Conservation (phyloP, 2,888 invertebrate species). For the Galeruca laticollis region DNA sequence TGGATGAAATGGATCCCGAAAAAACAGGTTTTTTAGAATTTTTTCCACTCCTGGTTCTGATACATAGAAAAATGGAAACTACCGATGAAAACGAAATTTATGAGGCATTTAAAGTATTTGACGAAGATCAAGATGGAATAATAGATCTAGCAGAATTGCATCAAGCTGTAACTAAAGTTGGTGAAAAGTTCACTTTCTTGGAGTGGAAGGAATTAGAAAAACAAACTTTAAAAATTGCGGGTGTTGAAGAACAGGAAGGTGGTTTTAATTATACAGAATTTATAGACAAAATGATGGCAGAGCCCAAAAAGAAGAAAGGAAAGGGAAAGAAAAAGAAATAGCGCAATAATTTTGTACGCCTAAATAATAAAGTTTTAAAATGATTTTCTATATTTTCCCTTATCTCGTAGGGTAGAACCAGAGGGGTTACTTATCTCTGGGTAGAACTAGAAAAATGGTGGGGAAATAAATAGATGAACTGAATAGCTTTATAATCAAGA, state of each 20-base stretch:
- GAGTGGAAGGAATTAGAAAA: constrained; percentile 18
- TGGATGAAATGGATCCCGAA: constrained; percentile 23
- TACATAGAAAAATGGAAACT: constrained; percentile 15
- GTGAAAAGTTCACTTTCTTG: constrained; percentile 5
- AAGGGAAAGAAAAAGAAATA: background rate
- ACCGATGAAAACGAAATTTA: constrained; percentile 25
- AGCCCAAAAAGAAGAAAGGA: constrained; percentile 12
- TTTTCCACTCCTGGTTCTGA: constrained; percentile 17
- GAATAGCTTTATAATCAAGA: background rate
- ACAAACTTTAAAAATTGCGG: constrained; percentile 7
- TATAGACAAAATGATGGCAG: constrained; percentile 13
- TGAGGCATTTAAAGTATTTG: constrained; percentile 17
- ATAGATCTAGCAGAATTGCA: constrained; percentile 1
- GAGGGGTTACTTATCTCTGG: no score
- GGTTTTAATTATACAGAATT: constrained; percentile 7
- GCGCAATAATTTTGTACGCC: background rate
- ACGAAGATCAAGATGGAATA: constrained; percentile 16
- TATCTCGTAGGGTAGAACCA: no score
- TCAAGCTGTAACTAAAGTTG: constrained; percentile 6
- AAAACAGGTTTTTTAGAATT: constrained; percentile 20
- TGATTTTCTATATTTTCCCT: background rate
- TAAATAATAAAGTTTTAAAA: background rate
- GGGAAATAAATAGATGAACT: background rate
- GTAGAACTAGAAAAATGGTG: no score
- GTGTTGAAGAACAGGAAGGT: background rate